Conservation (phyloP, 2,888 invertebrate genomes). For the Ectemnius cavifrons region DNA sequence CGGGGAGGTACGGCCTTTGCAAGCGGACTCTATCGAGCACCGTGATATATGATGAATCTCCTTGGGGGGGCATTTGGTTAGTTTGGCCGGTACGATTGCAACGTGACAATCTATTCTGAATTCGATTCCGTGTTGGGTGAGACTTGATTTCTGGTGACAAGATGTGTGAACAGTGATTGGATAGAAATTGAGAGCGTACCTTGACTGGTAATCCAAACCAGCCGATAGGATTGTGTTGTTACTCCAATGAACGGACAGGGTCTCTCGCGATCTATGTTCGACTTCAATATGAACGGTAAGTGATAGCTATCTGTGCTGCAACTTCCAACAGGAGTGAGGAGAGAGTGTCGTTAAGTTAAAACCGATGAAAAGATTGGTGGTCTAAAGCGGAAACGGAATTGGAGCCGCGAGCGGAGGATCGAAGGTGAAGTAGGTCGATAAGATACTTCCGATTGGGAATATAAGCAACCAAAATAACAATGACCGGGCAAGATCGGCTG, state of each 20-base stretch:
- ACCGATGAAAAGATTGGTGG: too few relatives aligned
- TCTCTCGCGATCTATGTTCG: constrained; percentile 63
- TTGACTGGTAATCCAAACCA: constrained; percentile 6
- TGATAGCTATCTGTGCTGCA: constrained; percentile 14
- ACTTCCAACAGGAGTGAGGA: too few relatives aligned
- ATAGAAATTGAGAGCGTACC: constrained; percentile 6
- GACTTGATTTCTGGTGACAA: not conserved
- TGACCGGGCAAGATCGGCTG: constrained; percentile 13
- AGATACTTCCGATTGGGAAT: constrained; percentile 6
- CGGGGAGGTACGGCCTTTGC: too few relatives aligned
- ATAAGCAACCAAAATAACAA: constrained; percentile 24
- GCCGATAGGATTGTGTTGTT: not conserved
- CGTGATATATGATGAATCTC: too few relatives aligned
- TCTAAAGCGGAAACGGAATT: constrained; percentile 7
- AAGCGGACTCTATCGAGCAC: too few relatives aligned
- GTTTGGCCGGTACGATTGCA: too few relatives aligned
- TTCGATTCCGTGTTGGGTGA: not conserved
- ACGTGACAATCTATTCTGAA: too few relatives aligned
- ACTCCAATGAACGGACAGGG: constrained; percentile 64
- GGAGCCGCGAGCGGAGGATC: not conserved
- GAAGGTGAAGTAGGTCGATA: constrained; percentile 38
- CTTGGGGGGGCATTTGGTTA: too few relatives aligned
- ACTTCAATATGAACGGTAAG: constrained; percentile 72
- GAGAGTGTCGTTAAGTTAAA: too few relatives aligned
- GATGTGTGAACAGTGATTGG: constrained; percentile 5